Conservation (phyloP, 2,113 vertebrate genomes). For the Phalacrocorax carbo region DNA sequence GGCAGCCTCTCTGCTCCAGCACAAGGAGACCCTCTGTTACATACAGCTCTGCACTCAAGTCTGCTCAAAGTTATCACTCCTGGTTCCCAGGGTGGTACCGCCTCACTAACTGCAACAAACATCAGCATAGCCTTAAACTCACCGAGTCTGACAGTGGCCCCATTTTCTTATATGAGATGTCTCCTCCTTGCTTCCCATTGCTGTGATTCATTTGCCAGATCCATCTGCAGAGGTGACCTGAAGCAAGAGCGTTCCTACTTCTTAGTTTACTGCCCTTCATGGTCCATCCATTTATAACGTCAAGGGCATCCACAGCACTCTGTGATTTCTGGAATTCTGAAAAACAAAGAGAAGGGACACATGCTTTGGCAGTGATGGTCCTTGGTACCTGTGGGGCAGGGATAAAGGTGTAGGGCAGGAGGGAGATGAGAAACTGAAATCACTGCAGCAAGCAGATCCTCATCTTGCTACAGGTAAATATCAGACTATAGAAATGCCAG, state of each 20-base stretch:
- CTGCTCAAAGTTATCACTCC: not conserved
- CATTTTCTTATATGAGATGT: not conserved
- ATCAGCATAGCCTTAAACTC: not conserved
- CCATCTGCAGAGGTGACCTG: conserved; percentile 80
- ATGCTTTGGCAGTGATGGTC: not conserved
- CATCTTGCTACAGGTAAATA: not conserved
- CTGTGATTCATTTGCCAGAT: conserved; percentile 29
- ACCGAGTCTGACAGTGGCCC: not conserved
- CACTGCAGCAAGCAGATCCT: not conserved
- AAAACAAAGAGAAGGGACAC: not conserved
- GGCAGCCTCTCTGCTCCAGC: not conserved
- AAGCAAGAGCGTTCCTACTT: conserved; percentile 77
- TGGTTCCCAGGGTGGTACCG: not conserved
- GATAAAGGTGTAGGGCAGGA: not conserved
- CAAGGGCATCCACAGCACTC: conserved; percentile 67
- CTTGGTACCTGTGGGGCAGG: not conserved
- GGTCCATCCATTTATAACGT: conserved; percentile 33
- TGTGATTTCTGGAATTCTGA: conserved; percentile 78
- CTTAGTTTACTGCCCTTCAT: conserved; percentile 41
- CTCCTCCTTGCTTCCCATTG: not conserved
- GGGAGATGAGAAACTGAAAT: not conserved
- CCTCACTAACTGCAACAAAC: not conserved
- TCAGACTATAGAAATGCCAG: not conserved
- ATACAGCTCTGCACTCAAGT: not conserved
- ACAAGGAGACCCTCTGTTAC: not conserved